phyloP scores from a whole-genome alignment of 2,888 invertebrate genomes.

The Eurytoma californica region DNA sequence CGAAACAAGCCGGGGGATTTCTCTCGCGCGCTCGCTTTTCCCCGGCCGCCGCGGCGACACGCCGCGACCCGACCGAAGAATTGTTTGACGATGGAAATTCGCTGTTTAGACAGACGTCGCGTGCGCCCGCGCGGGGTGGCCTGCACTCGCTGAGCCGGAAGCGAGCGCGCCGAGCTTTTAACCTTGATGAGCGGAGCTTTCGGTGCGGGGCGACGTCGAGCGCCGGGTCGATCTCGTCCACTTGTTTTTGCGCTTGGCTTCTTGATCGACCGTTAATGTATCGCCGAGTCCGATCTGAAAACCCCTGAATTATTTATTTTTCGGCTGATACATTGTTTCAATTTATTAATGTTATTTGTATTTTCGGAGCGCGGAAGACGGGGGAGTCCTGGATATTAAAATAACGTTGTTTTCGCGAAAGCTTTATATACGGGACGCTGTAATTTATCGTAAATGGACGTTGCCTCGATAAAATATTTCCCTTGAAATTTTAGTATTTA shows the following conservation, averaged over 20 bases:
- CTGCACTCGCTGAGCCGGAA: neutral
- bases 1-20: constrained; percentile 2
- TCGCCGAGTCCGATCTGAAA: too few relatives aligned
- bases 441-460: too few relatives aligned
- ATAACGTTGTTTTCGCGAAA: too few relatives aligned
- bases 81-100: constrained; percentile 51
- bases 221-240: constrained; percentile 25
- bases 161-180: constrained; percentile 13
- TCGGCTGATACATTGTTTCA: too few relatives aligned
- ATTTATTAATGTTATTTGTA: too few relatives aligned
- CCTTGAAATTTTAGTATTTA: neutral
- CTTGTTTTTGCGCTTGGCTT: neutral
- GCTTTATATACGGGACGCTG: too few relatives aligned
- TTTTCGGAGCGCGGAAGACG: too few relatives aligned
- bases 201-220: neutral
- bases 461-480: too few relatives aligned
- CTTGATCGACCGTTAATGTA: neutral
- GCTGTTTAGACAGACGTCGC: constrained; percentile 25
- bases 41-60: neutral
- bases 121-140: too few relatives aligned
- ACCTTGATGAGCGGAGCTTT: constrained; percentile 16
- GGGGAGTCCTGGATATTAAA: too few relatives aligned
- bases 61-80: constrained; percentile 6
- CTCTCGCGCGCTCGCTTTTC: neutral
- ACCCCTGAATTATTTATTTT: too few relatives aligned